phyloP scores from a whole-genome alignment of 2,797 vertebrate genomes.

The Spheniscus humboldti region DNA sequence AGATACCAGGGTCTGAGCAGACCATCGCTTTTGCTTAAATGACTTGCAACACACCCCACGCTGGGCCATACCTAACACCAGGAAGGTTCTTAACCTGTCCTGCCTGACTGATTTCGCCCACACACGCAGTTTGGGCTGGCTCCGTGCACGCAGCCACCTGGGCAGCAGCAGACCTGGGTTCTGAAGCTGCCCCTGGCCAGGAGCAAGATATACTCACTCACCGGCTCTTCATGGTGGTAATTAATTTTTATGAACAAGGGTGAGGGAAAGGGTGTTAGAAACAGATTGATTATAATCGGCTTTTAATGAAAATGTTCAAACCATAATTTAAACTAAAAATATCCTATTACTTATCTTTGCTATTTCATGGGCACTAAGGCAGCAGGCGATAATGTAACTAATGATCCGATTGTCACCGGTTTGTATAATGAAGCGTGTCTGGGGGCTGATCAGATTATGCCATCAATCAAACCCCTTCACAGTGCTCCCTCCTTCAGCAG shows the following conservation, averaged over 20 bases:
- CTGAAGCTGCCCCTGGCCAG: neutral
- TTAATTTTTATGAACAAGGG: constrained; percentile 10
- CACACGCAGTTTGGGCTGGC: neutral
- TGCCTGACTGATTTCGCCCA: accelerated
- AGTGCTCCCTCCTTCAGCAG: neutral
- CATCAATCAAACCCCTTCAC: neutral
- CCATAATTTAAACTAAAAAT: constrained; percentile 32
- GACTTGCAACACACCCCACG: accelerated
- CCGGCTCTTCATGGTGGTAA: neutral
- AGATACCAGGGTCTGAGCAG: neutral
- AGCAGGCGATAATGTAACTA: neutral
- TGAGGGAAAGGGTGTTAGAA: neutral
- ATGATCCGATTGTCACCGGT: neutral
- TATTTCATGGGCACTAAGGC: neutral
- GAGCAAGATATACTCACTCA: neutral
- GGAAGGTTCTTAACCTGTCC: neutral
- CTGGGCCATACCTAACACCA: neutral
- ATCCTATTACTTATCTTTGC: neutral
- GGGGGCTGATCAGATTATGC: neutral
- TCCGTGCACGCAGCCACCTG: accelerated
- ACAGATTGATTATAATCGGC: constrained; percentile 13
- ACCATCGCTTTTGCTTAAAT: neutral
- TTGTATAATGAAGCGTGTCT: neutral
- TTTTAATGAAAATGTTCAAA: constrained; percentile 38
- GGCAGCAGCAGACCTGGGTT: neutral